A percentile compares a stretch with the other conserved stretches of the same genome.
Evolutionary conservation across 2,888 invertebrate species (phyloP).

Genomic region (Prionchulus punctatus): DNA sequence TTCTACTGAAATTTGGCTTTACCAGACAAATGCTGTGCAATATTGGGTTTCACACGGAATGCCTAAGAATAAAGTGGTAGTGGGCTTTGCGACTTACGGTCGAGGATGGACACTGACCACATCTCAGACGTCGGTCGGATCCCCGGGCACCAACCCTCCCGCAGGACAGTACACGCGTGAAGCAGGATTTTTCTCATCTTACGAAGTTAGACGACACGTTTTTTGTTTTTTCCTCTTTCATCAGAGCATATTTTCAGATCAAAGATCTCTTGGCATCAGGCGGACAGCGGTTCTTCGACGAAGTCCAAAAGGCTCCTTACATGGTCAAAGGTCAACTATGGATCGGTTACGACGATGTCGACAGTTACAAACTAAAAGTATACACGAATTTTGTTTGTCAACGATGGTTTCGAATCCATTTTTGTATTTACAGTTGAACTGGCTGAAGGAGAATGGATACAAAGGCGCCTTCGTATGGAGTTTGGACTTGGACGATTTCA

Average conservation of each 20-base stretch:
- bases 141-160: constrained; percentile 68
- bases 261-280: too few relatives aligned
- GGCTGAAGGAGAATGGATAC: neutral
- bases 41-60: constrained; percentile 3
- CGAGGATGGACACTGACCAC: constrained; percentile 5
- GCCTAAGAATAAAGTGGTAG: neutral
- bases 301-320: constrained; percentile 3
- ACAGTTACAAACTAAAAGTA: neutral
- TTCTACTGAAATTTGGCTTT: too few relatives aligned
- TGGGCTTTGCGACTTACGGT: constrained; percentile 1
- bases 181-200: constrained; percentile 75
- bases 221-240: too few relatives aligned
- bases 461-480: constrained; percentile 3
- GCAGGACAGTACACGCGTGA: constrained; percentile 82
- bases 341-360: constrained; percentile 5
- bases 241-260: too few relatives aligned
- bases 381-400: neutral
- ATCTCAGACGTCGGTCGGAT: constrained; percentile 48
- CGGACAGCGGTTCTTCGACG: too few relatives aligned
- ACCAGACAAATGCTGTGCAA: constrained; percentile 1
- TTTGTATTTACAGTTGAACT: neutral
- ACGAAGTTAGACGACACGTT: constrained; percentile 60
- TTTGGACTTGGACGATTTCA: constrained; percentile 7
- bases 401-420: neutral
- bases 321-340: constrained; percentile 2